Conservation (phyloP, 2,797 vertebrate species). For the Sebastes iracundus region DNA sequence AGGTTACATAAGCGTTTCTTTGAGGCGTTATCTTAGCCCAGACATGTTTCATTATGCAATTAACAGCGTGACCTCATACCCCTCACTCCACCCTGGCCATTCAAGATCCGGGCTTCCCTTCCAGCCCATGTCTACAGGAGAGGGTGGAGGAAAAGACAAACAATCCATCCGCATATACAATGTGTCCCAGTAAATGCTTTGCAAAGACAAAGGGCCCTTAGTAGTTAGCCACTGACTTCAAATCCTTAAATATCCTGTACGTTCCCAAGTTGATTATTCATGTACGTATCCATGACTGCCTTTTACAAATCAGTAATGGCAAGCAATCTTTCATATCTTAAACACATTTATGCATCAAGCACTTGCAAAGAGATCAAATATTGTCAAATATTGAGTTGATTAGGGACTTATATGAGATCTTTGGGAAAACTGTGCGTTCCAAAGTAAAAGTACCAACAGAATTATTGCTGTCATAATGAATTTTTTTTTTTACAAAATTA, state of each 20-base stretch:
- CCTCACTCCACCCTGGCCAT: conserved; percentile 51
- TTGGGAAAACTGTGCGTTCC: not conserved
- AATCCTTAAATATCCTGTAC: conserved; percentile 4
- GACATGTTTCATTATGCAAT: conserved; percentile 72
- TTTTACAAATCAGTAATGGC: not conserved
- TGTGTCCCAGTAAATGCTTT: conserved; percentile 43
- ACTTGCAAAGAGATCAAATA: not conserved
- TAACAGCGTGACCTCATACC: conserved; percentile 63
- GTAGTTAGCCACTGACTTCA: conserved; percentile 14
- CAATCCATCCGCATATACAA: conserved; percentile 59
- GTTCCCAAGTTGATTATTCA: not conserved
- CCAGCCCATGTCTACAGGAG: conserved; percentile 60
- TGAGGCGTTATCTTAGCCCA: conserved; percentile 63
- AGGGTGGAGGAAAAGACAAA: conserved; percentile 76
- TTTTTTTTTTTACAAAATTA: not conserved
- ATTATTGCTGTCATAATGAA: not conserved
- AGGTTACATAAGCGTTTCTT: conserved; percentile 53
- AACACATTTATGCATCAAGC: not conserved
- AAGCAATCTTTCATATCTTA: not conserved
- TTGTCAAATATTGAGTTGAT: not conserved
- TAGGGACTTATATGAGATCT: not conserved
- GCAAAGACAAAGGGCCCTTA: conserved; percentile 43
- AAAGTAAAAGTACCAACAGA: not conserved
- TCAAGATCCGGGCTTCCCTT: conserved; percentile 57
- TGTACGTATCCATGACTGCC: not conserved